Evolutionary conservation across 2,797 vertebrate genomes (phyloP), one percentile per base, ranked within the genome.

Genomic region (Muscicapa striata): DNA sequence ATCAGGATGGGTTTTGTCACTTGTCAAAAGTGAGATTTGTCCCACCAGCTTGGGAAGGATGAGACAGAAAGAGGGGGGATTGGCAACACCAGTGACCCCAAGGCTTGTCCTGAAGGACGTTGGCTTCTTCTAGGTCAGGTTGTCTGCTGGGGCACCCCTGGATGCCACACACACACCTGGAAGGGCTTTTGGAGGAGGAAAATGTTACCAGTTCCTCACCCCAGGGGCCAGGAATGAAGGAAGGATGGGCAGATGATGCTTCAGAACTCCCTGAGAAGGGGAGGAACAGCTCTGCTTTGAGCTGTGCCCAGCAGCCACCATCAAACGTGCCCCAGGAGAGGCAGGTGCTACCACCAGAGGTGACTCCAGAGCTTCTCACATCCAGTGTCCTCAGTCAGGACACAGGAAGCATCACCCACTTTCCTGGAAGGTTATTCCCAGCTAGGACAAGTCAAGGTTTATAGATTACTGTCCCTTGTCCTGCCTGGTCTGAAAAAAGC

Each of bases 371-470:
- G 49, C 36, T 78, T 1, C 1, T 58, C 4, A 9, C 4, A 14
- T 19, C 52, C 84, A 86, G 34, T 1, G 2, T 57, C 27, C 69
- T 22, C 67, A 55, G 69, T 27, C 7, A 34, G 62, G 49, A 48
- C 40, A 23, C 0, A 0, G 59, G 38, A 29, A 76, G 34, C 4
- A 1, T 43, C 73, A 67, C 16, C 45, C 5, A 0, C 58, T 20
- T 18, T 54, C 66, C 74, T 76, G 46, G 66, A 27, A 86, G 45
- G 41, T 66, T 68, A 46, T 54, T 73, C 49, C 69, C 11, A 4
- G n/a, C 29, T 15, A 38, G 38, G 48, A 58, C 0, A 2, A 14
- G 51, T 20, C 20, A 34, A 40, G 68, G 9, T 43, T 70, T 64
- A 41, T 5, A 55, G 34, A 45, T 3, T 6, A 34, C 26, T 29